Percentiles rank a stretch among this genome's conserved stretches.
These are phyloP conservation scores for Epinotia brunnichana DNA, from an alignment of 2,888 invertebrate genomes.

Conservation along the genomic window DNA sequence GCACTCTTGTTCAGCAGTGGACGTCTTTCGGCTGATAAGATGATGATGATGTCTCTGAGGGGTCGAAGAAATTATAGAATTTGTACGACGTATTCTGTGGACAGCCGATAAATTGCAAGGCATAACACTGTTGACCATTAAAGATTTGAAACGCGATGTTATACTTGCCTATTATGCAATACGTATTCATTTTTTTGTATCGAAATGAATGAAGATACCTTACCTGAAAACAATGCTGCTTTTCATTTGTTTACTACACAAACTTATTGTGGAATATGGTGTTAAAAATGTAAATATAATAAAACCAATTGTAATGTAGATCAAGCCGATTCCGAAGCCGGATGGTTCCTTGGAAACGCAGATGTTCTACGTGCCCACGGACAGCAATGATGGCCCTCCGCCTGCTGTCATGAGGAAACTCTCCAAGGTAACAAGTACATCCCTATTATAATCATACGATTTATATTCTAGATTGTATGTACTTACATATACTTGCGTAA, in stretches of 20 bases:
- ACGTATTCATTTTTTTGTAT: no score
- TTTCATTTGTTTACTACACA: background rate
- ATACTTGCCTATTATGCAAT: background rate
- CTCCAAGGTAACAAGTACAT: slow-evolving; percentile 60
- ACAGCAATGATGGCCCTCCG: slow-evolving; percentile 83
- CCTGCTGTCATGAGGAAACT: slow-evolving; percentile 74
- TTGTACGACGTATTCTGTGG: background rate
- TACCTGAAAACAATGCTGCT: no score
- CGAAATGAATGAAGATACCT: no score
- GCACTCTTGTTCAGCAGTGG: no score
- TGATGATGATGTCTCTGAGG: background rate
- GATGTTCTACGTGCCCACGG: slow-evolving; percentile 90
- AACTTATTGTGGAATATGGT: background rate
- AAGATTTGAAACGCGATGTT: background rate
- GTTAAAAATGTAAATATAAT: background rate
- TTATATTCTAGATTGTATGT: no score
- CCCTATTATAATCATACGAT: no score
- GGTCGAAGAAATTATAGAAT: background rate
- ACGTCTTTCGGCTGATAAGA: no score
- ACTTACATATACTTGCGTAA: no score
- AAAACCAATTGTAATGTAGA: slow-evolving; percentile 68
- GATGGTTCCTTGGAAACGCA: slow-evolving; percentile 90
- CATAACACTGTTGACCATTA: background rate
- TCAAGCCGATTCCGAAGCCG: slow-evolving; percentile 90
- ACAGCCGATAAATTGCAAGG: background rate